These are phyloP conservation scores for Drosophila saltans DNA, from an alignment of 1,140 invertebrate genomes.

Conservation along the genomic window DNA sequence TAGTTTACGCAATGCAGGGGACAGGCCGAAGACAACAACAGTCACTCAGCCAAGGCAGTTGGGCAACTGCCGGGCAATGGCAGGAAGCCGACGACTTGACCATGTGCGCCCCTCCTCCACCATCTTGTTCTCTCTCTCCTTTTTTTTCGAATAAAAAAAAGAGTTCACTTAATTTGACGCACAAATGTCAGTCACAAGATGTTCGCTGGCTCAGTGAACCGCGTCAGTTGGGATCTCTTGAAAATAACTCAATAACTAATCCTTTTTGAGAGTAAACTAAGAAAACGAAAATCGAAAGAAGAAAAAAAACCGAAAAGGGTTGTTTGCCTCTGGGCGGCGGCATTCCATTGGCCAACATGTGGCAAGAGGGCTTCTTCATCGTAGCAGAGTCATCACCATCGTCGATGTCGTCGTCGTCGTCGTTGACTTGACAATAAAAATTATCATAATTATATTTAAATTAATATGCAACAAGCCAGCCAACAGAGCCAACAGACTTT, in stretches of 20 bases:
- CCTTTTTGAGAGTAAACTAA: constrained; percentile 61
- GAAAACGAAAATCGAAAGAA: too few species aligned
- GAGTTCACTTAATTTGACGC: constrained; percentile 81
- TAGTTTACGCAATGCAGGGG: constrained; percentile 78
- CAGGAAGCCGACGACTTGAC: constrained; percentile 64
- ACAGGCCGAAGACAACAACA: constrained; percentile 78
- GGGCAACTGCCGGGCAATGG: constrained; percentile 35
- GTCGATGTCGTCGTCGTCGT: background rate
- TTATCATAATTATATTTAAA: constrained; percentile 82
- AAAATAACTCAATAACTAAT: constrained; percentile 82
- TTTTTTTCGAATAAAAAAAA: constrained; percentile 38
- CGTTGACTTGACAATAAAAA: constrained; percentile 74
- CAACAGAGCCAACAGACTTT: constrained; percentile 27
- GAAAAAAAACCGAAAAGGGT: constrained; percentile 40
- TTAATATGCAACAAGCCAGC: constrained; percentile 73
- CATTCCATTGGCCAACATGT: constrained; percentile 54
- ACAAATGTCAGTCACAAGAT: constrained; percentile 77
- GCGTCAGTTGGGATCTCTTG: constrained; percentile 23
- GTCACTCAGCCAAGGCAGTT: constrained; percentile 53
- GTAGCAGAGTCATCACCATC: background rate
- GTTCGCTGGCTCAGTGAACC: constrained; percentile 28
- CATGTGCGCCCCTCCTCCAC: constrained; percentile 55
- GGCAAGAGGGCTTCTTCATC: constrained; percentile 41
- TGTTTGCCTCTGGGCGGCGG: constrained; percentile 55
- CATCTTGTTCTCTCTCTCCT: constrained; percentile 12